Base-by-base conservation (phyloP, 1,140 invertebrate genomes). In the Drosophila oshimai region DNA sequence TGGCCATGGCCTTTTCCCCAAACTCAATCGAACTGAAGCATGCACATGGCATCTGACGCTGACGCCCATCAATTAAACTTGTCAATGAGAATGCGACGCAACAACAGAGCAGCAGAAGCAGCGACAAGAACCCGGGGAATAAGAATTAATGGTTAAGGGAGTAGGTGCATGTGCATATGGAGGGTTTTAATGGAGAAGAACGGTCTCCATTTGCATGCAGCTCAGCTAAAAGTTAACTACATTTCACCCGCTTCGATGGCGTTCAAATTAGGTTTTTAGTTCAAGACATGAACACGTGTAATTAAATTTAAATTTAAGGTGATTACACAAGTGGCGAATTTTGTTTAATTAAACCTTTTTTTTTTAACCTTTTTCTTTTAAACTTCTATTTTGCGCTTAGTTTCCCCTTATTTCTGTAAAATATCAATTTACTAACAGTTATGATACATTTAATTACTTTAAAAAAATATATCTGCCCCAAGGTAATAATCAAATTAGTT, bases 41-140 rank as follows among this genome's bases (percentile, higher is more conserved):
- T 57, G 46, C 41, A 80, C 51, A 68, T 53, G 54, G 53, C 46
- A 55, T 20, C 70, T 74, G 74, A 74, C 37, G 58, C 70, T 67
- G 71, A 71, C 65, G 71, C 60, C 54, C 71, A 64, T 79, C 75
- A 86, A 84, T 84, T 84, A 62, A 72, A 72, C 55, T 54, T 86
- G 71, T 86, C 80, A 71, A 67, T 71, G 55, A 54, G 55, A 64
- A 42, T 53, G 58, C 31, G 18, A 28, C 20, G 55, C 41, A 46
- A 31, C 31, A 64, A 12, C 49, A 22, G 22, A 76, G 49, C 28
- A 26, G 46, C 29, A 61, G 49, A 28, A 58, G 12, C 24, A 65
- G 58, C 44, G 41, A 71, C 64, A 70, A 70, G 68, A 60, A 46
- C 46, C 31, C 53, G 10, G 68, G 36, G 55, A 45, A 60, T 33